Percentiles rank a stretch among this genome's conserved stretches.
Conservation (phyloP, 2,888 invertebrate species). For the Lasius fuliginosus region DNA sequence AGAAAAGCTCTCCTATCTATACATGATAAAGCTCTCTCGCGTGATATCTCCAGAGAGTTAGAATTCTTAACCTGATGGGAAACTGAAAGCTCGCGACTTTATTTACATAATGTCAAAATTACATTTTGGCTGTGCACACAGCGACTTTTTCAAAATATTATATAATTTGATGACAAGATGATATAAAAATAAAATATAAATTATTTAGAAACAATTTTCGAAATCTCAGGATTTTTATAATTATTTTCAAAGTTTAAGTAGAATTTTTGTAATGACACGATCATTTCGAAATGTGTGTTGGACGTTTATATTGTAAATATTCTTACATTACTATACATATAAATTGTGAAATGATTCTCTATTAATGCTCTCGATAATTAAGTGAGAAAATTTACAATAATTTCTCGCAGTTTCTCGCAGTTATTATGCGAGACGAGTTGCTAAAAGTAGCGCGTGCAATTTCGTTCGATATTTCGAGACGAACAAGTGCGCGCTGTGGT, state of each 20-base stretch:
- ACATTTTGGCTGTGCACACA: background rate
- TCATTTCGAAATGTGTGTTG: background rate
- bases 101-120: background rate
- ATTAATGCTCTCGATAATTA: slow-evolving; percentile 8
- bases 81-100: background rate
- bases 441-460: slow-evolving; percentile 15
- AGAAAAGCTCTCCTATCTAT: background rate
- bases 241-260: background rate
- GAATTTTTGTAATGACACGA: background rate
- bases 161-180: background rate
- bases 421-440: background rate
- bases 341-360: background rate
- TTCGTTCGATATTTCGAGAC: slow-evolving; percentile 39
- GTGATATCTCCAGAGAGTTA: slow-evolving; percentile 1
- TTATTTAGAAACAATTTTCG: background rate
- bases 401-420: background rate
- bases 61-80: background rate
- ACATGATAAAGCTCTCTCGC: slow-evolving; percentile 1
- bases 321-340: background rate
- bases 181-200: background rate
- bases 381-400: slow-evolving; percentile 2
- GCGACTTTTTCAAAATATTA: background rate
- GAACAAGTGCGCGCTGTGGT: slow-evolving; percentile 11
- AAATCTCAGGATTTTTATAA: background rate
- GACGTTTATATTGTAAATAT: background rate